Evolutionary conservation across 2,113 vertebrate genomes (phyloP).

Genomic region (Empidonax alnorum): DNA sequence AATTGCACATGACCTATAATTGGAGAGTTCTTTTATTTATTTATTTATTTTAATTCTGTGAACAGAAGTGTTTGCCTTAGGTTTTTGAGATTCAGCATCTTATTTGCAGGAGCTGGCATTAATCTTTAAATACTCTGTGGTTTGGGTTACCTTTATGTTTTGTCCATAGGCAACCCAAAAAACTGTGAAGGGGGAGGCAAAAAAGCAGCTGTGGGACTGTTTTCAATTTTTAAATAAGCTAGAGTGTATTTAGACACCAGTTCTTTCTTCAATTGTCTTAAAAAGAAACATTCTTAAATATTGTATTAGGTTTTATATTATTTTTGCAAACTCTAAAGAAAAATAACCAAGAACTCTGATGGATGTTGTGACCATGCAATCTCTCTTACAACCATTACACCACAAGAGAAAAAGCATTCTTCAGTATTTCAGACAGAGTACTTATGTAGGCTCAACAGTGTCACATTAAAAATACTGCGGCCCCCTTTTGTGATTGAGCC

Average conservation of each 20-base stretch:
- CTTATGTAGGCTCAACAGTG: background rate
- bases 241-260: background rate
- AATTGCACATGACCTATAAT: slow-evolving; percentile 24
- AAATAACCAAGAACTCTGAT: background rate
- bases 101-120: background rate
- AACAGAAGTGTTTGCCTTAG: background rate
- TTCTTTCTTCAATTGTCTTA: background rate
- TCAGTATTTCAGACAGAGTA: slow-evolving; percentile 10
- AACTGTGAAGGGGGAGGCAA: background rate
- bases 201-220: background rate
- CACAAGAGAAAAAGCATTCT: background rate
- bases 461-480: background rate
- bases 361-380: background rate
- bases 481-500: background rate
- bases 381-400: background rate
- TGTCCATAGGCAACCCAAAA: background rate
- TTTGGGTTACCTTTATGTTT: background rate
- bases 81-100: background rate
- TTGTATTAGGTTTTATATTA: background rate
- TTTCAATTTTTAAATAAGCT: background rate
- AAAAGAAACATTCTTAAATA: background rate
- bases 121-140: background rate
- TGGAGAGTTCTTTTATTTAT: background rate
- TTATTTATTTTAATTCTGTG: background rate
- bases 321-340: background rate